These are phyloP conservation scores for Embidobia sp. DNA, from an alignment of 2,888 invertebrate species.

Conservation along the genomic window DNA sequence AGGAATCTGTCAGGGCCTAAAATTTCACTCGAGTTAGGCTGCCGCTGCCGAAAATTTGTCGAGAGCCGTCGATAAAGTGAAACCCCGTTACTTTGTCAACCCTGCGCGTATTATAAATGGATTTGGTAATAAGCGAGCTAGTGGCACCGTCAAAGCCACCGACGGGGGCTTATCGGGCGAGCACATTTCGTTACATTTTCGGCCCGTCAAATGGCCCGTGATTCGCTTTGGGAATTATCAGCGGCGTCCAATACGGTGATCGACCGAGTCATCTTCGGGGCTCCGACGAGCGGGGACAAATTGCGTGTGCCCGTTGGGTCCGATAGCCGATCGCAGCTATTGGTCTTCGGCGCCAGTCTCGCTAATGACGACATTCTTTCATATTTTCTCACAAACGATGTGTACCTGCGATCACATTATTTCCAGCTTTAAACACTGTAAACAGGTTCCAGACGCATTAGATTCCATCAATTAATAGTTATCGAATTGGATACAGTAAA, in stretches of 20 bases:
- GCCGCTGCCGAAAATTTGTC: constrained; percentile 42
- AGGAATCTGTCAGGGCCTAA: too few species aligned
- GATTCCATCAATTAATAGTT: constrained; percentile 54
- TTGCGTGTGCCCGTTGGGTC: constrained; percentile 65
- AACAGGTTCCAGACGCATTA: constrained; percentile 44
- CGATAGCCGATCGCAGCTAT: constrained; percentile 68
- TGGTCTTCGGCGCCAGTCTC: constrained; percentile 68
- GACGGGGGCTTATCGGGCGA: constrained; percentile 54
- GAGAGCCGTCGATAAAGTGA: constrained; percentile 17
- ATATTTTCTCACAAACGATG: constrained; percentile 48
- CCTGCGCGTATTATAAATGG: constrained; percentile 34
- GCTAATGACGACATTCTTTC: constrained; percentile 63
- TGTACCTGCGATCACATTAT: constrained; percentile 24
- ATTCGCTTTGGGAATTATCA: constrained; percentile 69
- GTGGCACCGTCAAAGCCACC: constrained; percentile 43
- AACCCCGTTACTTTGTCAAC: constrained; percentile 27
- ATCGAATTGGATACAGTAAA: constrained; percentile 42
- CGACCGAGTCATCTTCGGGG: constrained; percentile 56
- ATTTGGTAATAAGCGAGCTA: constrained; percentile 25
- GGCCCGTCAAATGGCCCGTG: constrained; percentile 51
- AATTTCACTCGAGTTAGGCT: too few species aligned
- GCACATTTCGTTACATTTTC: constrained; percentile 66
- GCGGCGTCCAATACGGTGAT: constrained; percentile 71
- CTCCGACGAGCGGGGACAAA: constrained; percentile 69
- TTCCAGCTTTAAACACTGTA: constrained; percentile 8